Evolutionary conservation across 1,140 invertebrate genomes (phyloP).

Genomic region (Radopholus similis): DNA sequence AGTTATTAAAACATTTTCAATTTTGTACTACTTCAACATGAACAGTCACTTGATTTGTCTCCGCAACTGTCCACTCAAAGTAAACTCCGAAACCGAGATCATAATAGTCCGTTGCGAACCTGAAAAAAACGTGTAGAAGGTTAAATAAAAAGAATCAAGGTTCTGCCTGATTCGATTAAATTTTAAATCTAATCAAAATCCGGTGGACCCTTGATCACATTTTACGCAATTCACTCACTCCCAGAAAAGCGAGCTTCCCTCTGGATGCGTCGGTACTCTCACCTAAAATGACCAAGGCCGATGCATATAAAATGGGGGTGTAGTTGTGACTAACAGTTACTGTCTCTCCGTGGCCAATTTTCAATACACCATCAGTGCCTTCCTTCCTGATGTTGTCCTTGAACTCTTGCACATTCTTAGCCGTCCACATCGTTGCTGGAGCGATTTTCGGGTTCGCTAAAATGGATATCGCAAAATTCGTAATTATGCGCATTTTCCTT

Average conservation of each 20-base stretch:
- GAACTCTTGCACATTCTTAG: constrained; percentile 74
- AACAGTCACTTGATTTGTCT: constrained; percentile 62
- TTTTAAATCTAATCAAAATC: too few relatives aligned
- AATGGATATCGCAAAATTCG: neutral
- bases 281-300: constrained; percentile 63
- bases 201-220: too few relatives aligned
- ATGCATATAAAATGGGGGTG: neutral
- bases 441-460: constrained; percentile 64
- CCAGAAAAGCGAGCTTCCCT: constrained; percentile 93
- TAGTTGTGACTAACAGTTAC: constrained; percentile 71
- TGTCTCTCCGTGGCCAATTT: constrained; percentile 92
- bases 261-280: constrained; percentile 89
- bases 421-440: constrained; percentile 90
- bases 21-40: neutral
- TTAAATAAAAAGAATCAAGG: neutral
- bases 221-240: constrained; percentile 66
- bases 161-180: too few relatives aligned
- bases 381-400: constrained; percentile 75
- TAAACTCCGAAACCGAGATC: constrained; percentile 98
- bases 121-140: neutral
- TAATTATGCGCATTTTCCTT: neutral
- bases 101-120: constrained; percentile 91
- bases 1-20: neutral
- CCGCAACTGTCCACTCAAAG: constrained; percentile 85
- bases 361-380: constrained; percentile 84